These are phyloP conservation scores for Etheostoma nigrum DNA, from an alignment of 2,797 vertebrate genomes.

Conservation along the genomic window DNA sequence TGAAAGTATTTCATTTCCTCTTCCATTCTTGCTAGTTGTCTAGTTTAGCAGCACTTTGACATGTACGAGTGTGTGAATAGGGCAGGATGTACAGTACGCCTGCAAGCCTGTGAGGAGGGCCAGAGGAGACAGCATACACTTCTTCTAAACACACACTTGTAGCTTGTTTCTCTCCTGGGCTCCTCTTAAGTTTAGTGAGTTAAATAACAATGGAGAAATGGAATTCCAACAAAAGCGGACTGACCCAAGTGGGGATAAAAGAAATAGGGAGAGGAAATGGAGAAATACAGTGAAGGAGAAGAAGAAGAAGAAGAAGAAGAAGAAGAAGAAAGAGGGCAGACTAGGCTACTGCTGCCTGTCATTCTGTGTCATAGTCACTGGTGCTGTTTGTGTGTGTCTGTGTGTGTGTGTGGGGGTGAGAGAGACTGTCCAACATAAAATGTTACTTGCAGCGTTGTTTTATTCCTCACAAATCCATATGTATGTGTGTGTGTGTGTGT, in stretches of 20 bases:
- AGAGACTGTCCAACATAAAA: constrained; percentile 42
- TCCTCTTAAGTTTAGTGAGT: neutral
- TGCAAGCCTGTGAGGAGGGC: neutral
- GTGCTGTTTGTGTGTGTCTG: constrained; percentile 39
- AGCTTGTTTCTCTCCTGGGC: neutral
- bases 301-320: too few species aligned
- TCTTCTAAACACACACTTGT: neutral
- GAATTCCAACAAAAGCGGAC: neutral
- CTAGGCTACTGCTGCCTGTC: constrained; percentile 70
- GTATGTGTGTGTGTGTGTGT: constrained; percentile 38
- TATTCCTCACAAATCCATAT: constrained; percentile 32
- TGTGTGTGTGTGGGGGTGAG: constrained; percentile 27
- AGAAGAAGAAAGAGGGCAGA: constrained; percentile 40
- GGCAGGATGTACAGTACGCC: neutral
- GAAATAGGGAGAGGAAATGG: neutral
- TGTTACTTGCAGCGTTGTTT: constrained; percentile 63
- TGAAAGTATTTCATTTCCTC: neutral
- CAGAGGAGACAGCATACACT: constrained; percentile 5
- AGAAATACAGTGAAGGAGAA: neutral
- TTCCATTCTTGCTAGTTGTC: constrained; percentile 22
- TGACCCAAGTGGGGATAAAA: neutral
- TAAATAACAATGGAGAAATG: constrained; percentile 2
- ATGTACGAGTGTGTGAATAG: constrained; percentile 25
- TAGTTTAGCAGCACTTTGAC: constrained; percentile 29
- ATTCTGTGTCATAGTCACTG: constrained; percentile 68